A percentile compares a stretch with the other conserved stretches of the same genome.
Conservation (phyloP, 2,888 invertebrate species). For the Malthinus seriepunctatus region DNA sequence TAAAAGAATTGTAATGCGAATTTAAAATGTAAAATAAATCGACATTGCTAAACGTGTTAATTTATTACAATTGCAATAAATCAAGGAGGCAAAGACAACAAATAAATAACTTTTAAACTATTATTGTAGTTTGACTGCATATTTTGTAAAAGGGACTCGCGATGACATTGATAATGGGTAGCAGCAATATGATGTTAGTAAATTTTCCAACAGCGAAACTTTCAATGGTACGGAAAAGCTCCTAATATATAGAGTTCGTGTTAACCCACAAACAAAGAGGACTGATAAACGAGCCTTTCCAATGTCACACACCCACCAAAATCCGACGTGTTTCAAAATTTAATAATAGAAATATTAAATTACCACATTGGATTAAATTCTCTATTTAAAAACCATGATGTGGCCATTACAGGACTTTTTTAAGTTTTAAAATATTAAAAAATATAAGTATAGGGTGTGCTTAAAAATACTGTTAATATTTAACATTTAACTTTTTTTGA, state of each 20-base stretch:
- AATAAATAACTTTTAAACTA: slow-evolving; percentile 19
- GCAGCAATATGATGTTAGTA: slow-evolving; percentile 19
- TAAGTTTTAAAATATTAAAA: too few species aligned
- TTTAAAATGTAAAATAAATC: too few species aligned
- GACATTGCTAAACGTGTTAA: background rate
- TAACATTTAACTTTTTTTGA: too few species aligned
- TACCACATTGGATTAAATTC: slow-evolving; percentile 1
- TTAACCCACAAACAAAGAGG: slow-evolving; percentile 25
- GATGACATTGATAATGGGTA: slow-evolving; percentile 17
- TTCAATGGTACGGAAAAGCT: slow-evolving; percentile 19
- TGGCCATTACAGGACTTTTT: too few species aligned
- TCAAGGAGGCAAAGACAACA: slow-evolving; percentile 7
- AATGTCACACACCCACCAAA: slow-evolving; percentile 16
- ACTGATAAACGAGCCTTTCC: slow-evolving; percentile 24
- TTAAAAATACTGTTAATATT: too few species aligned
- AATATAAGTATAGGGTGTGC: too few species aligned
- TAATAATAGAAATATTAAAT: slow-evolving; percentile 15
- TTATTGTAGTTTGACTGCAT: slow-evolving; percentile 10
- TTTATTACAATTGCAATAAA: slow-evolving; percentile 12
- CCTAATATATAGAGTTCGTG: slow-evolving; percentile 20
- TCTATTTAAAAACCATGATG: background rate
- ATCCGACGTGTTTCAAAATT: slow-evolving; percentile 19
- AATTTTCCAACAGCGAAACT: slow-evolving; percentile 20
- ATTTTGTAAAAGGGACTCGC: slow-evolving; percentile 15
- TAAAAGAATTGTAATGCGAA: too few species aligned